These are phyloP conservation scores for Tangara arthus DNA, from an alignment of 2,797 vertebrate genomes.

Conservation along the genomic window DNA sequence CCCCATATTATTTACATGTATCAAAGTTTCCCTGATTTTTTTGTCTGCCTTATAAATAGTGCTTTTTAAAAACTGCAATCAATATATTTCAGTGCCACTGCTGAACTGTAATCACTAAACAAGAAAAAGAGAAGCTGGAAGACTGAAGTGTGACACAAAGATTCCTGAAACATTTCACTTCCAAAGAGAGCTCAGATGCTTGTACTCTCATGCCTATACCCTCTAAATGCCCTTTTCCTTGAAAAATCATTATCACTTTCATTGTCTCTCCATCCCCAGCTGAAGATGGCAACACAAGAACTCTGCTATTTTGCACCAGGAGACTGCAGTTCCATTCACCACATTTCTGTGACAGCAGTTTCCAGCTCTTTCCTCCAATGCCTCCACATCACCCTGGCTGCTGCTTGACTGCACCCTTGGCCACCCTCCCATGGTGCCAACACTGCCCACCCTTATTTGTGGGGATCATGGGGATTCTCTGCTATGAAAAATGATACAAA, in stretches of 20 bases:
- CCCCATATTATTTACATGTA: not conserved
- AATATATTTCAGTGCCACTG: not conserved
- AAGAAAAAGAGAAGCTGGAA: not conserved
- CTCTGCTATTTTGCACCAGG: not conserved
- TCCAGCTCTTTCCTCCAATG: not conserved
- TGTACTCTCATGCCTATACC: not conserved
- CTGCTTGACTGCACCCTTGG: not conserved
- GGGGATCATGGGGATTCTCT: not conserved
- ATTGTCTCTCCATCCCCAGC: not conserved
- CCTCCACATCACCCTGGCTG: not conserved
- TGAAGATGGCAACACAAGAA: not conserved
- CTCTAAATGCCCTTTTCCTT: not conserved
- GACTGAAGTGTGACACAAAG: not conserved
- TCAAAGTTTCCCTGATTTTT: not conserved
- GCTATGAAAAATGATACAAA: not conserved
- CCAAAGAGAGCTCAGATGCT: not conserved
- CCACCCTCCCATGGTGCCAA: not conserved
- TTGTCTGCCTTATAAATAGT: not conserved
- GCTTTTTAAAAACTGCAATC: not conserved
- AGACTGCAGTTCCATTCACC: not conserved
- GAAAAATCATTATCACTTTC: not conserved
- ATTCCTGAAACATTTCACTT: not conserved
- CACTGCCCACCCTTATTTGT: not conserved
- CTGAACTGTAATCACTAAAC: not conserved
- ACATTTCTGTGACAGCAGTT: not conserved